phyloP scores from a whole-genome alignment of 2,888 invertebrate species.

The Rhabditophanes sp. region DNA sequence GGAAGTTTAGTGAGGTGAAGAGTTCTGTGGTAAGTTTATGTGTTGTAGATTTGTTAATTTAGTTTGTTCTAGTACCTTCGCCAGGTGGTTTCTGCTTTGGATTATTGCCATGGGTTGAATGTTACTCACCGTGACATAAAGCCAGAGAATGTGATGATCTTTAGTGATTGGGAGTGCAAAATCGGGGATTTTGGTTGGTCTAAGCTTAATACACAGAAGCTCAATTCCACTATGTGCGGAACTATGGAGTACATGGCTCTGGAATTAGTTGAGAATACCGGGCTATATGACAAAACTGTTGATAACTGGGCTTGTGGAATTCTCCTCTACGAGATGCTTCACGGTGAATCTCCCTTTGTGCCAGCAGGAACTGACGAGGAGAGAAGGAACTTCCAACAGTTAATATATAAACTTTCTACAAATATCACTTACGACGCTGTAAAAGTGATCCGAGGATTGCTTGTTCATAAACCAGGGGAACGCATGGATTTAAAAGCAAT shows the following conservation, averaged over 20 bases:
- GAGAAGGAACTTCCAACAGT: conserved; percentile 46
- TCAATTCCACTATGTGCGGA: conserved; percentile 41
- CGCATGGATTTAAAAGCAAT: conserved; percentile 16
- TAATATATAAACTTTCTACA: conserved; percentile 46
- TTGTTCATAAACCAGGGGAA: conserved; percentile 8
- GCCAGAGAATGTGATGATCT: too few relatives aligned
- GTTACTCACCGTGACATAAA: too few relatives aligned
- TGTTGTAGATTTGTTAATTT: too few relatives aligned
- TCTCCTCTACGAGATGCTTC: conserved; percentile 75
- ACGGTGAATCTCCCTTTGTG: conserved; percentile 83
- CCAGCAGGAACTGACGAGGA: conserved; percentile 48
- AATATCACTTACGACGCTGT: conserved; percentile 46
- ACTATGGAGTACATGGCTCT: conserved; percentile 41
- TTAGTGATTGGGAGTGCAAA: conserved; percentile 35
- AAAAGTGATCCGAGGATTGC: conserved; percentile 47
- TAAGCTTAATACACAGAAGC: conserved; percentile 39
- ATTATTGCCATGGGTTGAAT: too few relatives aligned
- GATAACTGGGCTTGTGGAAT: conserved; percentile 92
- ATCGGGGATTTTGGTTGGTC: conserved; percentile 43
- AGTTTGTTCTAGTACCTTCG: too few relatives aligned
- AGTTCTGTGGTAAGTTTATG: too few relatives aligned
- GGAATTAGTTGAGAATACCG: conserved; percentile 76
- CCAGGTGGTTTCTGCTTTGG: too few relatives aligned
- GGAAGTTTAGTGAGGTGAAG: too few relatives aligned
- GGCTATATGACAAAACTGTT: too few relatives aligned